Conservation (phyloP, 2,797 vertebrate genomes). For the Sebastes jordani region DNA sequence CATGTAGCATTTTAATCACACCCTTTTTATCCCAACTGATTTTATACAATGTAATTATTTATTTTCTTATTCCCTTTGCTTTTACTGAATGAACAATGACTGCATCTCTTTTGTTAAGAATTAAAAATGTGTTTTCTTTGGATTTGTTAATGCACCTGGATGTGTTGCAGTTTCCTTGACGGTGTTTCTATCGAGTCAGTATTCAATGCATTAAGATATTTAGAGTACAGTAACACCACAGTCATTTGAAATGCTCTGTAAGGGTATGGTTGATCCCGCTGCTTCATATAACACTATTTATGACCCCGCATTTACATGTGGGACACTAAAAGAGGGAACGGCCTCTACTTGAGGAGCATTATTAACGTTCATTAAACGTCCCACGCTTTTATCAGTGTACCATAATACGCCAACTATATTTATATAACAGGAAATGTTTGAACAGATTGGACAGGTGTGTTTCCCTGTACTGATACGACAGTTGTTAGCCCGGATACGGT, state of each 20-base stretch:
- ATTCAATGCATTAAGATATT: slow-evolving; percentile 34
- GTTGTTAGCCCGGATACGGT: slow-evolving; percentile 18
- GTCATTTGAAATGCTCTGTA: background rate
- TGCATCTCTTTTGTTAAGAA: slow-evolving; percentile 32
- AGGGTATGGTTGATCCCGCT: background rate
- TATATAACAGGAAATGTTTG: slow-evolving; percentile 6
- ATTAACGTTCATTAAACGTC: background rate
- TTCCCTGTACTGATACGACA: background rate
- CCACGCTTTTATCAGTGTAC: background rate
- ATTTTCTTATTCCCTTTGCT: slow-evolving; percentile 57
- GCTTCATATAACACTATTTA: slow-evolving; percentile 4
- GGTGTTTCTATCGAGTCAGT: slow-evolving; percentile 15
- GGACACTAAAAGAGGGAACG: background rate
- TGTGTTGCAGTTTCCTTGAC: background rate
- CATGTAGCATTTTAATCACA: slow-evolving; percentile 55
- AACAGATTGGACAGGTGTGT: background rate
- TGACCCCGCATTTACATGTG: background rate
- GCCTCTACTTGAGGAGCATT: background rate
- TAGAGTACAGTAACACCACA: background rate
- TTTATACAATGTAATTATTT: slow-evolving; percentile 61
- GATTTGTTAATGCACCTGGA: slow-evolving; percentile 28
- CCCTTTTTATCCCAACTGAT: background rate
- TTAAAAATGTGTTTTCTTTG: slow-evolving; percentile 25
- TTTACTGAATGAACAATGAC: slow-evolving; percentile 37
- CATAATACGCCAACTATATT: background rate